Evolutionary conservation across 1,140 invertebrate species (phyloP).

Genomic region (Agrypnia vestita): DNA sequence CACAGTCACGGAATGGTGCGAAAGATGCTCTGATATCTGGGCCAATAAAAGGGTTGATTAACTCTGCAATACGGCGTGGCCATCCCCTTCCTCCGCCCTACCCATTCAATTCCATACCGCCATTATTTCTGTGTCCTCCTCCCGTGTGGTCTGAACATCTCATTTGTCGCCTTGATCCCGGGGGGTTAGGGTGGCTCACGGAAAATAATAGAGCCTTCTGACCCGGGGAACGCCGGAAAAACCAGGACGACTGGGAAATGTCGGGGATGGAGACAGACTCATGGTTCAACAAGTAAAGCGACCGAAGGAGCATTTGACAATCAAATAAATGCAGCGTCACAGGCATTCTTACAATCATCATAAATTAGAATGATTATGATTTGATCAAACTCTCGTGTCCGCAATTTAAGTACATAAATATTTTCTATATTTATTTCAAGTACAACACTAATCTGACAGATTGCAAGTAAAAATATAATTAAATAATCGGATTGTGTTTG

Average conservation of each 20-base stretch:
- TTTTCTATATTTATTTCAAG: too few species aligned
- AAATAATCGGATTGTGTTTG: too few species aligned
- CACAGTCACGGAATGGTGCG: too few species aligned
- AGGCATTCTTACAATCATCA: too few species aligned
- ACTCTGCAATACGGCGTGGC: slow-evolving; percentile 34
- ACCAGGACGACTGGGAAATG: slow-evolving; percentile 7
- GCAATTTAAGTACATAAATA: too few species aligned
- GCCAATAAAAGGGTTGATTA: slow-evolving; percentile 41
- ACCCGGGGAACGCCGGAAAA: slow-evolving; percentile 28
- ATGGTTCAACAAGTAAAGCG: slow-evolving; percentile 21
- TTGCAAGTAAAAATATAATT: too few species aligned
- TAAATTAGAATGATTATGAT: too few species aligned
- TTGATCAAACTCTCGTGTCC: too few species aligned
- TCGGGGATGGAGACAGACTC: not conserved
- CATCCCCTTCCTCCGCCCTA: not conserved
- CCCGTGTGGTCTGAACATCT: slow-evolving; percentile 48
- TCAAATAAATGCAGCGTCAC: too few species aligned
- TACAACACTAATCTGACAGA: too few species aligned
- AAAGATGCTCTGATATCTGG: not conserved
- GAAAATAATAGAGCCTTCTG: slow-evolving; percentile 56
- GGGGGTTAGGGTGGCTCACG: slow-evolving; percentile 45
- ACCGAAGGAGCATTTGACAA: not conserved
- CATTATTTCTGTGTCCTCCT: slow-evolving; percentile 15
- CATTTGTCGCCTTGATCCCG: slow-evolving; percentile 55
- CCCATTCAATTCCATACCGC: not conserved